These are phyloP conservation scores for Cydia fagiglandana DNA, from an alignment of 1,140 invertebrate genomes.

Conservation along the genomic window DNA sequence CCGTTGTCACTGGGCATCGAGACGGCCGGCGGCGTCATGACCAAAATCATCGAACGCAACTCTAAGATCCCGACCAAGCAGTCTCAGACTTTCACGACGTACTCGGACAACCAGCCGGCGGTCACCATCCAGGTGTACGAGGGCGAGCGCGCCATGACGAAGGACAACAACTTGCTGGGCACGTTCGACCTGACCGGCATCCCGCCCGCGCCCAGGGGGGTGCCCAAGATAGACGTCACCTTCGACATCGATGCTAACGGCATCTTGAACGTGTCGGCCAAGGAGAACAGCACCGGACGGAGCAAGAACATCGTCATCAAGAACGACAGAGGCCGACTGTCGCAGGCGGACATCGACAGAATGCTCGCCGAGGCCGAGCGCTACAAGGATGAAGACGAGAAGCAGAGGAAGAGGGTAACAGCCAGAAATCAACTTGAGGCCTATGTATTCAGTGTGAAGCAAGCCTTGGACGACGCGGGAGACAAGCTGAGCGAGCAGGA, in stretches of 20 bases:
- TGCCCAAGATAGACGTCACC: conserved; percentile 85
- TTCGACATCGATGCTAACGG: conserved; percentile 84
- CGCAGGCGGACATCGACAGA: conserved; percentile 92
- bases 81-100: conserved; percentile 71
- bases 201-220: conserved; percentile 85
- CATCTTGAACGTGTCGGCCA: conserved; percentile 82
- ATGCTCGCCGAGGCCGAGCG: conserved; percentile 88
- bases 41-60: conserved; percentile 78
- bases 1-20: conserved; percentile 27
- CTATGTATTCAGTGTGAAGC: conserved; percentile 88
- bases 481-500: conserved; percentile 80
- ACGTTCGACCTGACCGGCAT: conserved; percentile 79
- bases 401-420: conserved; percentile 82
- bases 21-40: conserved; percentile 39
- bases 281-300: conserved; percentile 82
- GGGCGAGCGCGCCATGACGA: conserved; percentile 85
- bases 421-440: conserved; percentile 88
- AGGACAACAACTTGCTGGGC: conserved; percentile 85
- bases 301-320: conserved; percentile 84
- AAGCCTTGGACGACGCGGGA: conserved; percentile 59
- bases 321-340: conserved; percentile 94
- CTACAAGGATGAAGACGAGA: conserved; percentile 82
- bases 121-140: conserved; percentile 83
- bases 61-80: conserved; percentile 28
- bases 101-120: conserved; percentile 84